These are phyloP conservation scores for Ptychoptera contaminata DNA, from an alignment of 2,888 invertebrate genomes.

Conservation along the genomic window DNA sequence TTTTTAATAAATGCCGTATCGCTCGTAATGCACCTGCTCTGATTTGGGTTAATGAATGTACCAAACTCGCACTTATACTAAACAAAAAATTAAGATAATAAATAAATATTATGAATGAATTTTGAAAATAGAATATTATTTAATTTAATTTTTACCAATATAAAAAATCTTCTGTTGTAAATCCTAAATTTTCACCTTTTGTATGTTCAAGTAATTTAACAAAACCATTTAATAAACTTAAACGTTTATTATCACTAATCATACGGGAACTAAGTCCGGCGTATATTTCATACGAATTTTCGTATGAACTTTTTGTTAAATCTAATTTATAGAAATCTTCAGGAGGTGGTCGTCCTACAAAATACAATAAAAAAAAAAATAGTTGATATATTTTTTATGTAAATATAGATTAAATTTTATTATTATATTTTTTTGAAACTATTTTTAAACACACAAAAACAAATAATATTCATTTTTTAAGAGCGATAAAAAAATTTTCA, in stretches of 20 bases:
- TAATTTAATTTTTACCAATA: conserved; percentile 44
- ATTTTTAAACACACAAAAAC: background rate
- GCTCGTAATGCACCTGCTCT: conserved; percentile 79
- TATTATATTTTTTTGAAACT: background rate
- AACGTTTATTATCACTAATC: conserved; percentile 58
- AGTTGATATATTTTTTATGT: background rate
- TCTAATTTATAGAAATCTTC: conserved; percentile 51
- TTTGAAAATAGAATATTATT: conserved; percentile 8
- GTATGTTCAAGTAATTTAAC: conserved; percentile 45
- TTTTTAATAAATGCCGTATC: conserved; percentile 66
- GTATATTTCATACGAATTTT: conserved; percentile 48
- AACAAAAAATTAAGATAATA: conserved; percentile 16
- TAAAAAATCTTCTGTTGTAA: conserved; percentile 64
- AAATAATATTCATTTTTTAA: background rate
- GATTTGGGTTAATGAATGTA: conserved; percentile 78
- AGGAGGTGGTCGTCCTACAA: conserved; percentile 14
- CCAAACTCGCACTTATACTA: conserved; percentile 71
- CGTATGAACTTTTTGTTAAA: conserved; percentile 39
- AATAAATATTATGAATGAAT: background rate
- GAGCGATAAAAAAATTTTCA: too few species aligned
- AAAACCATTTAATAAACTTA: conserved; percentile 78
- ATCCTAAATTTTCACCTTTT: conserved; percentile 37
- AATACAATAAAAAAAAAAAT: background rate
- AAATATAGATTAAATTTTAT: background rate
- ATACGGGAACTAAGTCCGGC: conserved; percentile 37